Evolutionary conservation across 2,797 vertebrate species (phyloP), one percentile per base, ranked within the genome.

Genomic region (Phataginus tricuspis): DNA sequence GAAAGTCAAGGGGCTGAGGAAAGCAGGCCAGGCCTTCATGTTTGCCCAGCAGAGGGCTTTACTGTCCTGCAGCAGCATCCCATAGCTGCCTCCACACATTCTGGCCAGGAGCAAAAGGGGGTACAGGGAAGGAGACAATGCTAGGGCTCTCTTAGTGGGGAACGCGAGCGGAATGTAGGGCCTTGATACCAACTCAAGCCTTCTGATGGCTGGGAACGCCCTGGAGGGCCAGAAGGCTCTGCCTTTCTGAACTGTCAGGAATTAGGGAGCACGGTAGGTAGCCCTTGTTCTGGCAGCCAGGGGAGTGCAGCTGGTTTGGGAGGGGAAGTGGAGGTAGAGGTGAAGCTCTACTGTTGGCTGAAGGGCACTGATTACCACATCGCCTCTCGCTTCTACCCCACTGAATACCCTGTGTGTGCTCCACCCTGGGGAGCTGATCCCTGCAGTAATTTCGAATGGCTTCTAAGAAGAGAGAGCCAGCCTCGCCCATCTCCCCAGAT

Each of bases 381-480:
- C 11, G 12, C 90, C 66, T 49, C 77, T 91, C 66, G n/a, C 84
- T 95, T 87, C 94, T 77, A 85, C 86, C 84, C 89, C 80, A 94
- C 71, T 59, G 27, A 94, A 96, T 98, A 98, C 98, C 97, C 97
- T 98, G 97, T 98, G 91, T 93, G 51, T 92, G 97, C 97, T 97
- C 96, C 97, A 93, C 75, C 57, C 77, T 91, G 91, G 95, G 97
- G 97, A 97, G 97, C 97, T 59, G 75, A 97, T 98, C 96, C 97
- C 97, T 98, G 97, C 96, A 97, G 97, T 95, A 94, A 97, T 80
- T 96, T 96, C 96, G 97, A 97, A 97, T 97, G 98, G 97, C 97
- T 98, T 97, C 95, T 79, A 95, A 96, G 89, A 91, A 91, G 88
- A 92, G 87, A 93, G 92, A 90, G 86, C 71, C 53, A 82, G 95